phyloP scores from a whole-genome alignment of 2,888 invertebrate species.

The Dioctria linearis region DNA sequence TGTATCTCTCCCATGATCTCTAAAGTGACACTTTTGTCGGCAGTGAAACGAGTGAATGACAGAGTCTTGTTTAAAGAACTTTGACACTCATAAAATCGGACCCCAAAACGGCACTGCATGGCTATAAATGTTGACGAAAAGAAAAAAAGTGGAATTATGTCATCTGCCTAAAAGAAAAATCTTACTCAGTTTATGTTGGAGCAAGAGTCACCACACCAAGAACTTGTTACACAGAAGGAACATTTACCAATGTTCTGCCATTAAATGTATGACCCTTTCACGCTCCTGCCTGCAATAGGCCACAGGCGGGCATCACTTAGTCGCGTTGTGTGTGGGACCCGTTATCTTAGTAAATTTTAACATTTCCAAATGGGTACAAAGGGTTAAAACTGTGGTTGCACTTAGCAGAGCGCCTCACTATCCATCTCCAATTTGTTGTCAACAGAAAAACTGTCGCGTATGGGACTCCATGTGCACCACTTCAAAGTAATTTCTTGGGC shows the following conservation, averaged over 20 bases:
- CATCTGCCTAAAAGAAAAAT: constrained; percentile 15
- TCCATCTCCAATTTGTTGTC: neutral
- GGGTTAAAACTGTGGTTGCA: constrained; percentile 33
- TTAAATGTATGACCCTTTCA: constrained; percentile 17
- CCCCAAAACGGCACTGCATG: constrained; percentile 6
- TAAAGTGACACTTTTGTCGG: constrained; percentile 29
- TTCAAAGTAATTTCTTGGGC: constrained; percentile 49
- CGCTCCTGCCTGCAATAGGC: neutral
- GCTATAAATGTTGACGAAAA: constrained; percentile 11
- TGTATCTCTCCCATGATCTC: constrained; percentile 41
- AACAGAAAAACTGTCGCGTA: constrained; percentile 27
- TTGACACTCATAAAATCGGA: constrained; percentile 44
- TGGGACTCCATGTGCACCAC: constrained; percentile 39
- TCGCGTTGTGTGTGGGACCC: neutral
- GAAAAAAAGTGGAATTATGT: constrained; percentile 18
- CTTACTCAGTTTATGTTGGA: neutral
- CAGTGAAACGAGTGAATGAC: constrained; percentile 15
- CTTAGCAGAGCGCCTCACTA: neutral
- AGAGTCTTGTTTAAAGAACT: constrained; percentile 26
- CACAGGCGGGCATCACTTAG: neutral
- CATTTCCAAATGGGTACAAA: constrained; percentile 6
- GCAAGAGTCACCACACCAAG: neutral
- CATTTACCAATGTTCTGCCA: constrained; percentile 22
- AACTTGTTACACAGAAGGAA: constrained; percentile 42
- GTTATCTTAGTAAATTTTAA: neutral